phyloP scores from a whole-genome alignment of 2,797 vertebrate genomes.

The Merluccius polli region DNA sequence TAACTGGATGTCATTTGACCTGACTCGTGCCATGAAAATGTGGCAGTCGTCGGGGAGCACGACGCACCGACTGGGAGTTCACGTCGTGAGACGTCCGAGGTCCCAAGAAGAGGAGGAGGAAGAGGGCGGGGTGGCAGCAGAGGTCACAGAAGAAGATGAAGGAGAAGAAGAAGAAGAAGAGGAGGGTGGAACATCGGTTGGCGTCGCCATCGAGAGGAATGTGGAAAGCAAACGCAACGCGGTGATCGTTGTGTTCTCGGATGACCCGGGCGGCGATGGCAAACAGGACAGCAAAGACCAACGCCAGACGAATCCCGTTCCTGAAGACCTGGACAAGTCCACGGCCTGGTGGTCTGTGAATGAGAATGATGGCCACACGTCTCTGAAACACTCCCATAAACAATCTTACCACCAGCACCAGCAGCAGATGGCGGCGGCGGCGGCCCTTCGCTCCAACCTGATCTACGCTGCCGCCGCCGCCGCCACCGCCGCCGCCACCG shows the following conservation, averaged over 20 bases:
- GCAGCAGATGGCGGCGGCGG: no score
- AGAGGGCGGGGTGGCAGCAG: conserved; percentile 20
- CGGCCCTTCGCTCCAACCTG: no score
- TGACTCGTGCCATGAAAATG: conserved; percentile 78
- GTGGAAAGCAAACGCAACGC: conserved; percentile 78
- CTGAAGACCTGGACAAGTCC: conserved; percentile 51
- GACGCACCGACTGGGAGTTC: conserved; percentile 80
- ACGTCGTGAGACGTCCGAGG: conserved; percentile 63
- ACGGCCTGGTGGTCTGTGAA: conserved; percentile 27
- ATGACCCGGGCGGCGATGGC: conserved; percentile 77
- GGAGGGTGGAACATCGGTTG: conserved; percentile 26
- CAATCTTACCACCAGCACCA: conserved; percentile 49
- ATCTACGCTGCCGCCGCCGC: conserved; percentile 74
- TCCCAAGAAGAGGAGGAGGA: conserved; percentile 28
- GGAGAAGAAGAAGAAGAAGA: conserved; percentile 39
- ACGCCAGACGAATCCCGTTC: conserved; percentile 72
- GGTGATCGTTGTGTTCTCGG: conserved; percentile 87
- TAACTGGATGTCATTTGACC: conserved; percentile 89
- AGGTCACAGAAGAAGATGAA: conserved; percentile 26
- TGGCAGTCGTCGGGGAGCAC: conserved; percentile 77
- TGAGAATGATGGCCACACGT: conserved; percentile 48
- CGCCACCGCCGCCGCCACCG: conserved; percentile 81
- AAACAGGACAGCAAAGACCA: conserved; percentile 75
- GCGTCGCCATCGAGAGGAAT: conserved; percentile 77
- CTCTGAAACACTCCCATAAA: conserved; percentile 58